phyloP scores from a whole-genome alignment of 2,888 invertebrate species.

The Minunthozetes semirufus region DNA sequence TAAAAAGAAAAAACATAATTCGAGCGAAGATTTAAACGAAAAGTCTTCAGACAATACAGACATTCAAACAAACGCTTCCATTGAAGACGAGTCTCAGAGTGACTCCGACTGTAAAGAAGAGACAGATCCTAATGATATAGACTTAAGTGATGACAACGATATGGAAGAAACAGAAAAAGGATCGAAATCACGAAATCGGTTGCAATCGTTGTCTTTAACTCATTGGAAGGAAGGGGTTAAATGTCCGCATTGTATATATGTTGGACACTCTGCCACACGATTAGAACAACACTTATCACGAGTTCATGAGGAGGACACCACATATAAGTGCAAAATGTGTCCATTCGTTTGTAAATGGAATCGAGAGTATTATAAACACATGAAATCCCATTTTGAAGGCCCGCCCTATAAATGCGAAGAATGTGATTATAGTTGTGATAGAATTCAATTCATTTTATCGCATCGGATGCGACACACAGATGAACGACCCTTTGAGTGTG shows the following conservation, averaged over 20 bases:
- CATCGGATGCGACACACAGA: constrained; percentile 57
- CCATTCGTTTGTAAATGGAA: constrained; percentile 60
- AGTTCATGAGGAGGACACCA: constrained; percentile 56
- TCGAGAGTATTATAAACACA: constrained; percentile 57
- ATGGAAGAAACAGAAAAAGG: not conserved
- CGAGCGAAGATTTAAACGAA: not conserved
- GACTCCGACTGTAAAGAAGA: constrained; percentile 42
- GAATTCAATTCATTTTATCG: constrained; percentile 55
- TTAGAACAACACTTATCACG: constrained; percentile 55
- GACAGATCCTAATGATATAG: constrained; percentile 39
- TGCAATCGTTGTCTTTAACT: not conserved
- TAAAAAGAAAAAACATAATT: not conserved
- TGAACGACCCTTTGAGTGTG: constrained; percentile 52
- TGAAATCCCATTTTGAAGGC: constrained; percentile 56
- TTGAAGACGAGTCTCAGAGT: constrained; percentile 29
- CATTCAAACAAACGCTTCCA: not conserved
- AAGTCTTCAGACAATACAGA: not conserved
- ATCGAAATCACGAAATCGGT: not conserved
- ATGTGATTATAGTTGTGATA: constrained; percentile 54
- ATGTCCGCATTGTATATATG: constrained; percentile 55
- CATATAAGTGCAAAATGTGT: constrained; percentile 58
- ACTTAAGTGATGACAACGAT: constrained; percentile 11
- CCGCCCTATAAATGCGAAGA: constrained; percentile 61
- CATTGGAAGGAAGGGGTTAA: constrained; percentile 43
- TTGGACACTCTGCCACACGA: constrained; percentile 52